Evolutionary conservation across 1,140 invertebrate genomes (phyloP).

Genomic region (Sycobia sp.): DNA sequence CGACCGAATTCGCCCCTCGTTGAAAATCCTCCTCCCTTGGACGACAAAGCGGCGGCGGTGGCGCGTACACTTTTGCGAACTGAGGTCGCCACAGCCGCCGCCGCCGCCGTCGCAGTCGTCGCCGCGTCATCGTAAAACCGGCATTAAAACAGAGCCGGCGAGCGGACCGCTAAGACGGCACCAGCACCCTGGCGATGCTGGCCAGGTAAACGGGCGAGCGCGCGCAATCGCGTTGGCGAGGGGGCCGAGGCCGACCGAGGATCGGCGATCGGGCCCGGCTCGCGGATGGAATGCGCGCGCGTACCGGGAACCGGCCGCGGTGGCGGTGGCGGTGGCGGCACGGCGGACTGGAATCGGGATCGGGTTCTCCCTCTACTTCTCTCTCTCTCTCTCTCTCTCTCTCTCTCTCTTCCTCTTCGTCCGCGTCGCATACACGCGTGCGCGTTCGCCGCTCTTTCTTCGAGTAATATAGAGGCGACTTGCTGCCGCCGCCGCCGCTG

Average conservation of each 20-base stretch:
- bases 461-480: slow-evolving; percentile 11
- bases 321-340: no score
- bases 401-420: neutral
- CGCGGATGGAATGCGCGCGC: slow-evolving; percentile 17
- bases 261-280: slow-evolving; percentile 29
- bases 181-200: no score
- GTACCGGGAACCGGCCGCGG: slow-evolving; percentile 35
- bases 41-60: no score
- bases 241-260: slow-evolving; percentile 20
- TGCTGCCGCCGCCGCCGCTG: slow-evolving; percentile 7
- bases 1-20: no score
- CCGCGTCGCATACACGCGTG: neutral
- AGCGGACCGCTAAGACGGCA: neutral
- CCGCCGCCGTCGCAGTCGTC: no score
- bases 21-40: no score
- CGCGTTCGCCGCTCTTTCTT: slow-evolving; percentile 9
- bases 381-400: slow-evolving; percentile 12
- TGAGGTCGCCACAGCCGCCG: neutral
- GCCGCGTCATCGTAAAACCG: slow-evolving; percentile 11
- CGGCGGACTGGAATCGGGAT: slow-evolving; percentile 36
- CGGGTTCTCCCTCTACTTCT: slow-evolving; percentile 20
- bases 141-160: slow-evolving; percentile 1
- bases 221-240: neutral
- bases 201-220: no score
- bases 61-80: neutral